phyloP scores from a whole-genome alignment of 2,888 invertebrate species.

The Diaprepes abbreviatus region DNA sequence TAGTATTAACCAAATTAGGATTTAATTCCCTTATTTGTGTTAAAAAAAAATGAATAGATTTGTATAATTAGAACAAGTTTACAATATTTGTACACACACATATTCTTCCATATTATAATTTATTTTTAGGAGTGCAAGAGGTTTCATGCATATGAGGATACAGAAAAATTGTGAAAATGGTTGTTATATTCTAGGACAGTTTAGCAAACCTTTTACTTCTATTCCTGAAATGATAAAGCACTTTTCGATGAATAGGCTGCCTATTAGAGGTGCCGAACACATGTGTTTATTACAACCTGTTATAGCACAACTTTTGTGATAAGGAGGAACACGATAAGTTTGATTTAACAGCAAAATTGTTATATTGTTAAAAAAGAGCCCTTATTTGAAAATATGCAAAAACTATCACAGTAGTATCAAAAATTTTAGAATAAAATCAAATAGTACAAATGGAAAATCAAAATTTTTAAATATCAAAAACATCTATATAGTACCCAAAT shows the following conservation, averaged over 20 bases:
- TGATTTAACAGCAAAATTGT: not conserved
- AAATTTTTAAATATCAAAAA: conserved; percentile 15
- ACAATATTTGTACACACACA: too few relatives aligned
- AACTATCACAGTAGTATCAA: conserved; percentile 2
- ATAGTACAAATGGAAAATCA: conserved; percentile 43
- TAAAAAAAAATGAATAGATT: too few relatives aligned
- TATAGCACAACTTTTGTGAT: conserved; percentile 83
- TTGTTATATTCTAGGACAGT: conserved; percentile 91
- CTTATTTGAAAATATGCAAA: conserved; percentile 20
- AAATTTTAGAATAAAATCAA: conserved; percentile 10
- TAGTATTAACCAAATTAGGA: conserved; percentile 53
- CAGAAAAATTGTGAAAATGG: conserved; percentile 81
- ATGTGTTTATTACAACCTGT: conserved; percentile 95
- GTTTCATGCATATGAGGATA: conserved; percentile 98
- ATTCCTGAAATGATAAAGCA: conserved; percentile 97
- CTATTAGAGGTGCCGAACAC: conserved; percentile 95
- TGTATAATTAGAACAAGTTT: too few relatives aligned
- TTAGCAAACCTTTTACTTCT: conserved; percentile 91
- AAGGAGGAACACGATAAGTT: conserved; percentile 51
- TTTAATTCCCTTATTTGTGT: not conserved
- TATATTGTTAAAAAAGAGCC: not conserved
- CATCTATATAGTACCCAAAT: not conserved
- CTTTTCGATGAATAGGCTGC: conserved; percentile 92
- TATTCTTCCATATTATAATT: too few relatives aligned
- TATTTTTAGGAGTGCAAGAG: conserved; percentile 85